These are phyloP conservation scores for Sepioteuthis lessoniana DNA, from an alignment of 2,888 invertebrate species.

Conservation along the genomic window DNA sequence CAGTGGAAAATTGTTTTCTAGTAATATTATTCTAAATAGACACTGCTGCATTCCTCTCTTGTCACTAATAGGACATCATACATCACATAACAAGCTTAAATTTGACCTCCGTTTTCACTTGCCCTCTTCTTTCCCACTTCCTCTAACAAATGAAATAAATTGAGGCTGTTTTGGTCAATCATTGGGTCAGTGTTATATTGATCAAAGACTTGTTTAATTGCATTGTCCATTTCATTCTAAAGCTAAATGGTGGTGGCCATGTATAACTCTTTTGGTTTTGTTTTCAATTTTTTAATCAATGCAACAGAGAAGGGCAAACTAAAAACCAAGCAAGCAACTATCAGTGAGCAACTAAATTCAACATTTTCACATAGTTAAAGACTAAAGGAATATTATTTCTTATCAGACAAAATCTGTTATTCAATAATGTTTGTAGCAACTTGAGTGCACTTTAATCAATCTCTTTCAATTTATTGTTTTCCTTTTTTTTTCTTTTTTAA, in stretches of 20 bases:
- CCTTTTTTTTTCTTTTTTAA: background rate
- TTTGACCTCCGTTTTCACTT: background rate
- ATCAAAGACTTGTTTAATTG: conserved; percentile 33
- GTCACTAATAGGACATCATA: conserved; percentile 33
- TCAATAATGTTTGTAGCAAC: background rate
- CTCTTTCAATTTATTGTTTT: too few relatives aligned
- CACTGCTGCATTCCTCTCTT: background rate
- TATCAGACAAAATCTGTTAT: background rate
- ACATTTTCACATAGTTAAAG: background rate
- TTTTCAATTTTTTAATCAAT: conserved; percentile 12
- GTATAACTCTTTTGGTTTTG: background rate
- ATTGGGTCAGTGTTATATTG: conserved; percentile 23
- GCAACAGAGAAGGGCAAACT: background rate
- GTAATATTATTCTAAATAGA: conserved; percentile 7
- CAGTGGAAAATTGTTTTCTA: background rate
- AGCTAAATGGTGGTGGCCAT: conserved; percentile 17
- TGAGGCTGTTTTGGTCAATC: conserved; percentile 6
- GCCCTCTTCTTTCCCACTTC: background rate
- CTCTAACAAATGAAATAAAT: background rate
- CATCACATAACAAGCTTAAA: conserved; percentile 33
- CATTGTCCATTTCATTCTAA: background rate
- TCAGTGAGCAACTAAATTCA: background rate
- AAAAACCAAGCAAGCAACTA: background rate
- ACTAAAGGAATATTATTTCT: background rate
- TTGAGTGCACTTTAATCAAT: background rate